These are phyloP conservation scores for Actinia equina DNA, from an alignment of 64 coral and sea anemone genomes.

Conservation along the genomic window DNA sequence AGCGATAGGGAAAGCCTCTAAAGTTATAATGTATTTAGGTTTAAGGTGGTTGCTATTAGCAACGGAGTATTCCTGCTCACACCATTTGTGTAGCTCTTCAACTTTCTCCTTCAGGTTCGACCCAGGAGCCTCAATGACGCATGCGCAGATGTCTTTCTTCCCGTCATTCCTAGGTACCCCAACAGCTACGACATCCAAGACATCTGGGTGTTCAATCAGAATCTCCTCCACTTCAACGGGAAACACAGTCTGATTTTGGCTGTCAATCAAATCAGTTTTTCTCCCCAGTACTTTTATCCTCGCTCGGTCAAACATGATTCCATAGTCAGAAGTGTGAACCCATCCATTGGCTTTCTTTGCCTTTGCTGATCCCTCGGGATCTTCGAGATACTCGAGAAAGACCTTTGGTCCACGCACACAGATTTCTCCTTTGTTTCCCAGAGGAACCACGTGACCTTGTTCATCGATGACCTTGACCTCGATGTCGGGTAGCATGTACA, in stretches of 20 bases:
- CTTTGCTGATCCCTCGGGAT: constrained; percentile 8
- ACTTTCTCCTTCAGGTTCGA: constrained; percentile 6
- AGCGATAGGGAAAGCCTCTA: background rate
- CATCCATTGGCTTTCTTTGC: background rate
- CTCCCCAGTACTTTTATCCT: constrained; percentile 20
- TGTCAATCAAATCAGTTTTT: constrained; percentile 15
- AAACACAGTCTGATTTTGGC: background rate
- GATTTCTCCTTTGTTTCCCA: constrained; percentile 4
- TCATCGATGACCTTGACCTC: constrained; percentile 32
- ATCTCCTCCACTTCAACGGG: constrained; percentile 17
- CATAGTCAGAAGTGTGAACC: constrained; percentile 22
- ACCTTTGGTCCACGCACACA: constrained; percentile 13
- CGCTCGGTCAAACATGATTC: constrained; percentile 16
- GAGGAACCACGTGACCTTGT: constrained; percentile 11
- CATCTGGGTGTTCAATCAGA: constrained; percentile 14
- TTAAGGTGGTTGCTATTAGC: background rate
- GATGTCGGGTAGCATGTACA: constrained; percentile 7
- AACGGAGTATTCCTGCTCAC: background rate
- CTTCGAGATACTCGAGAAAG: constrained; percentile 17
- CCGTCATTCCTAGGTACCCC: background rate
- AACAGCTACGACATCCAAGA: constrained; percentile 2
- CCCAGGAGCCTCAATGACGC: constrained; percentile 19
- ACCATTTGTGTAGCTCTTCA: background rate
- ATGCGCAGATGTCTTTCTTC: constrained; percentile 28
- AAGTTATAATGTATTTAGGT: background rate